Base-by-base conservation (phyloP, 2,113 vertebrate genomes). In the Syrrhaptes paradoxus region DNA sequence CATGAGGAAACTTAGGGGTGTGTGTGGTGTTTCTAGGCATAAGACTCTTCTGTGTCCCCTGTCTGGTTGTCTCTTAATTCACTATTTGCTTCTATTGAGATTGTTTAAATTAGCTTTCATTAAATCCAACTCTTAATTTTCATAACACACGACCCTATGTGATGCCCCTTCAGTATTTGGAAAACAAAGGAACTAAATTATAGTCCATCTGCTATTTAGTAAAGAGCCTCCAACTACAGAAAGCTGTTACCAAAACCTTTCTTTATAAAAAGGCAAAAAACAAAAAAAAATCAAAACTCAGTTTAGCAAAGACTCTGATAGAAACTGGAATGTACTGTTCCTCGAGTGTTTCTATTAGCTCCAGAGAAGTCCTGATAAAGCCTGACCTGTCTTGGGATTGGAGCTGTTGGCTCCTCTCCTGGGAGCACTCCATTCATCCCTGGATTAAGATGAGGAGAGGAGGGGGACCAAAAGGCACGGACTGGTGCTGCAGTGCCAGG, bases 401-500 rank as follows among this genome's bases (percentile, higher is more conserved):
- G 61, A 43, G 7, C 4, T 36, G 34, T 65, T 76, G 36, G 16
- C n/a, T 41, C 1, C 36, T 67, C 36, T 48, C 54, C 38, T 65
- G 62, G 43, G 48, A 54, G 9, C 8, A 1, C 15, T 22, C 17
- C 11, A 11, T 15, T 81, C 52, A 5, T 78, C 20, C 2, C 0
- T 45, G 81, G 32, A 26, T 28, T 6, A 7, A 21, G 31, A 18
- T 2, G 19, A 29, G 46, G 20, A 0, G 4, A 24, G 38, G 16
- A 19, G 24, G 17, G 17, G 6, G 36, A 41, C 12, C 46, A 20
- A 36, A 3, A 17, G 46, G 8, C 55, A 36, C 9, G 1, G 3
- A n/a, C 4, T 4, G 13, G 25, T 17, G 21, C 19, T 57, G 61
- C 55, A 8, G 32, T 20, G 19, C 38, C 12, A 17, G 7, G 11